These are phyloP conservation scores for Chaetoderma sp. DNA, from an alignment of 2,888 invertebrate species.

Conservation along the genomic window DNA sequence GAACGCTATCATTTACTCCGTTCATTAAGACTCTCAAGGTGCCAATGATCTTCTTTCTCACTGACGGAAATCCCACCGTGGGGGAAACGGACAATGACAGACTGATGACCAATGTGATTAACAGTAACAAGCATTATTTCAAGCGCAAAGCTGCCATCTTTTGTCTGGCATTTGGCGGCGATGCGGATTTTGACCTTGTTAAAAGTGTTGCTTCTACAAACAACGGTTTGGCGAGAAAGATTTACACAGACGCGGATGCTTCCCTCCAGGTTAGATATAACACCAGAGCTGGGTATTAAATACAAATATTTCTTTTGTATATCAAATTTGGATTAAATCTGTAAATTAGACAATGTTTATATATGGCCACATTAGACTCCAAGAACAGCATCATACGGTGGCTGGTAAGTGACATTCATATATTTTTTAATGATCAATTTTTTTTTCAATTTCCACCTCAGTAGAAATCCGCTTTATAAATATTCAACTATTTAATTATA, in stretches of 20 bases:
- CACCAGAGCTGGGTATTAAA: too few relatives aligned
- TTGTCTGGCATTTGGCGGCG: slow-evolving; percentile 47
- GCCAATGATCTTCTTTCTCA: slow-evolving; percentile 68
- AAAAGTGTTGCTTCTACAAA: slow-evolving; percentile 73
- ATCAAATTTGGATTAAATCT: too few relatives aligned
- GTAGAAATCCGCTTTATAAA: too few relatives aligned
- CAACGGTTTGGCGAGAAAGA: slow-evolving; percentile 79
- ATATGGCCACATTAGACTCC: too few relatives aligned
- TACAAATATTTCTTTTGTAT: too few relatives aligned
- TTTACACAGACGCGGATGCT: slow-evolving; percentile 81
- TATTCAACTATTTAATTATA: too few relatives aligned
- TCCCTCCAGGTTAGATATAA: too few relatives aligned
- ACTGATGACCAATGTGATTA: slow-evolving; percentile 51
- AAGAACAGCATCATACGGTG: too few relatives aligned
- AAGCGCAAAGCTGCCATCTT: slow-evolving; percentile 39
- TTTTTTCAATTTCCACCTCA: too few relatives aligned
- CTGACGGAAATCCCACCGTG: slow-evolving; percentile 69
- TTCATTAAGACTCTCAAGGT: slow-evolving; percentile 12
- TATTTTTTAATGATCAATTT: too few relatives aligned
- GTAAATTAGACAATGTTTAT: too few relatives aligned
- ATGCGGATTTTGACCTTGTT: slow-evolving; percentile 48
- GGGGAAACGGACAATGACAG: slow-evolving; percentile 57
- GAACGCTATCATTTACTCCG: slow-evolving; percentile 70
- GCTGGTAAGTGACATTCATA: too few relatives aligned
- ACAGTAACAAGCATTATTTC: slow-evolving; percentile 41